These are phyloP conservation scores for Heliconius cydno DNA, from an alignment of 2,888 invertebrate genomes.

Conservation along the genomic window DNA sequence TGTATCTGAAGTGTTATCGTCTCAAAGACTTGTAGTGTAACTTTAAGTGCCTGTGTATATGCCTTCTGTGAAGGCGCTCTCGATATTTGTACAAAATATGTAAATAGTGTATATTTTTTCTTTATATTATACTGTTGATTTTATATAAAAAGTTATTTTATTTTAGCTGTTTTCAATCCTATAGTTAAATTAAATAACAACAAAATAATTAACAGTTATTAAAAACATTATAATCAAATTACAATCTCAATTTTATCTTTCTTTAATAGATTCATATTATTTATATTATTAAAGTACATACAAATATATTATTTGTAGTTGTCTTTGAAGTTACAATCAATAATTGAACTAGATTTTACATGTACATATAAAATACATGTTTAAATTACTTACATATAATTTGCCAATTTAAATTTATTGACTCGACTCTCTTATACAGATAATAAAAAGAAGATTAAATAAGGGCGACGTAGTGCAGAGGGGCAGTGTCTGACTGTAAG, in stretches of 20 bases:
- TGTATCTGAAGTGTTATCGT: conserved; percentile 43
- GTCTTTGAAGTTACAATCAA: too few relatives aligned
- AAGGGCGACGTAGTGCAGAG: too few relatives aligned
- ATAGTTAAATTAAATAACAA: neutral
- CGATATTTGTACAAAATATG: conserved; percentile 68
- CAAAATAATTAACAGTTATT: neutral
- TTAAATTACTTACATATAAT: too few relatives aligned
- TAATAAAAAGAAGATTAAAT: too few relatives aligned
- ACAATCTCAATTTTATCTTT: neutral
- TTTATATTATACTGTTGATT: conserved; percentile 75
- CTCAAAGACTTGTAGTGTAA: conserved; percentile 45
- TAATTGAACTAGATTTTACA: too few relatives aligned
- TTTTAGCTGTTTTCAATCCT: conserved; percentile 22
- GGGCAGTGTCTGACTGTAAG: too few relatives aligned
- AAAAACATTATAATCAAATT: neutral
- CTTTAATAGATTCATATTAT: too few relatives aligned
- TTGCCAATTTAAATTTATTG: too few relatives aligned
- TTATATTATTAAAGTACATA: too few relatives aligned
- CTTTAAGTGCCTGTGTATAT: conserved; percentile 54
- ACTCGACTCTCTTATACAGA: too few relatives aligned
- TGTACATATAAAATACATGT: too few relatives aligned
- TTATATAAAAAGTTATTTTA: conserved; percentile 53
- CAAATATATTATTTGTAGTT: too few relatives aligned
- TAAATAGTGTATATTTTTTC: conserved; percentile 73
- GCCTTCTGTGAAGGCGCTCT: conserved; percentile 81